Percentiles rank a stretch among this genome's conserved stretches.
phyloP scores from a whole-genome alignment of 1,140 invertebrate genomes.

The Neelides sp. region DNA sequence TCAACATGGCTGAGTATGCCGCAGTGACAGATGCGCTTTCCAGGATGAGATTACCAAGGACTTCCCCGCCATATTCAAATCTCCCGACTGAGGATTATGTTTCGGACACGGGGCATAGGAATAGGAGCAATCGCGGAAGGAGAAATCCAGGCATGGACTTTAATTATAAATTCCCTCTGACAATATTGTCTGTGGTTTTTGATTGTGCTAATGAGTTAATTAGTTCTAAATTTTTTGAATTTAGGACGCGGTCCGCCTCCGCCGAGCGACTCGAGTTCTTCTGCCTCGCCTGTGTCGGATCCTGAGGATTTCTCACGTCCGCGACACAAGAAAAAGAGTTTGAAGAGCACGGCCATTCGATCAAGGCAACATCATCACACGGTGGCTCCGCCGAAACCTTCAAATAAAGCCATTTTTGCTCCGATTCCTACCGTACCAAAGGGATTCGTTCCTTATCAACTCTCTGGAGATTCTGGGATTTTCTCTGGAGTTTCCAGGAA shows the following conservation, averaged over 20 bases:
- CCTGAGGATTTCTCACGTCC: constrained; percentile 28
- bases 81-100: constrained; percentile 30
- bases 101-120: constrained; percentile 28
- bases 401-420: constrained; percentile 30
- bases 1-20: constrained; percentile 27
- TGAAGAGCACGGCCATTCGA: constrained; percentile 21
- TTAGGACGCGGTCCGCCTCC: constrained; percentile 23
- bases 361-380: constrained; percentile 17
- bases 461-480: constrained; percentile 27
- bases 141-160: constrained; percentile 23
- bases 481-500: constrained; percentile 23
- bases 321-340: constrained; percentile 25
- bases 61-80: constrained; percentile 29
- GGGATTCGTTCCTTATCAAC: constrained; percentile 30
- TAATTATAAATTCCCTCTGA: too few species aligned
- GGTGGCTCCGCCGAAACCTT: constrained; percentile 15
- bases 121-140: constrained; percentile 22
- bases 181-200: background rate
- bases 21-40: constrained; percentile 28
- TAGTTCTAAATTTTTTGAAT: background rate
- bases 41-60: constrained; percentile 28
- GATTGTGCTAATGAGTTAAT: background rate
- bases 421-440: constrained; percentile 31
- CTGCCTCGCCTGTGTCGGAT: constrained; percentile 27
- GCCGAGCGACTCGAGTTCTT: constrained; percentile 28